A percentile compares a stretch with the other conserved stretches of the same genome.
Conservation (phyloP, 2,797 vertebrate genomes). For the Urosaurus nigricauda region DNA sequence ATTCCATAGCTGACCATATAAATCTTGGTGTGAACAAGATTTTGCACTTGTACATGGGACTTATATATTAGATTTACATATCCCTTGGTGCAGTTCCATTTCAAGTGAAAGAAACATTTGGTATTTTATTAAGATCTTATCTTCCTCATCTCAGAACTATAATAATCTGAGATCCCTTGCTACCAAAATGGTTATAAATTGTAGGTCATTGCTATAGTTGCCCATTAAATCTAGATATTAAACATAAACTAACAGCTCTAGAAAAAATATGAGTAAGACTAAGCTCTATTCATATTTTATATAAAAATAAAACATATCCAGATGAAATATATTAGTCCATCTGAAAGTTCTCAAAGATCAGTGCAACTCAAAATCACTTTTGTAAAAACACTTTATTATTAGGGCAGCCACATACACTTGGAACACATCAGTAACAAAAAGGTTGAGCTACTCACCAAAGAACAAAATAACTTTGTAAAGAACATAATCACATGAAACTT, state of each 20-base stretch:
- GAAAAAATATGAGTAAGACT: constrained; percentile 6
- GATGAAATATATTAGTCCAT: constrained; percentile 28
- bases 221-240: constrained; percentile 61
- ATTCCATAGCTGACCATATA: constrained; percentile 14
- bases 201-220: constrained; percentile 27
- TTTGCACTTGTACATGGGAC: constrained; percentile 14
- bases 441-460: not conserved
- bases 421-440: not conserved
- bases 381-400: constrained; percentile 1
- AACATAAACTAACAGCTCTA: constrained; percentile 58
- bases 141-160: constrained; percentile 56
- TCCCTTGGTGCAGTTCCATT: constrained; percentile 49
- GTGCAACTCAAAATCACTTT: not conserved
- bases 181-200: constrained; percentile 58
- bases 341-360: constrained; percentile 41
- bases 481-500: not conserved
- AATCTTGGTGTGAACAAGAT: constrained; percentile 49
- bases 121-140: constrained; percentile 58
- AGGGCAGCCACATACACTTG: constrained; percentile 9
- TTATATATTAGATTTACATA: constrained; percentile 28
- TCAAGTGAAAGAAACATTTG: constrained; percentile 50
- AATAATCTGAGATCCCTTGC: constrained; percentile 54
- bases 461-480: constrained; percentile 21
- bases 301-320: constrained; percentile 47
- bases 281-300: constrained; percentile 54